Conservation (phyloP, 2,888 invertebrate genomes). For the Cecidostiba fungosa region DNA sequence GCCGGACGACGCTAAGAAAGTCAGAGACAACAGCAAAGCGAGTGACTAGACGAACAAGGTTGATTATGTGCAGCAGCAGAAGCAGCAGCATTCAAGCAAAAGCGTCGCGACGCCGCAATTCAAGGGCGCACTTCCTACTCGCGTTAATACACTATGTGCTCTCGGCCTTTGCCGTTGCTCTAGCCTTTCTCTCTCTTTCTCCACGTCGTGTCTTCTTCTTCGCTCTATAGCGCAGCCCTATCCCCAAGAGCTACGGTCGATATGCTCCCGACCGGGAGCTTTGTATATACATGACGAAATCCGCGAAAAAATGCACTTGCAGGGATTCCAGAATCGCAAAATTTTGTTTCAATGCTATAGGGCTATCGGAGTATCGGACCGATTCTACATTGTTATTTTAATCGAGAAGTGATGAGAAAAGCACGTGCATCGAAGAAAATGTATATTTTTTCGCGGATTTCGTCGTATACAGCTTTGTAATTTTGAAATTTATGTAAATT, state of each 20-base stretch:
- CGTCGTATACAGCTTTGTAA: no score
- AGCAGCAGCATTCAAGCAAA: not conserved
- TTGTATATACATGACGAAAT: not conserved
- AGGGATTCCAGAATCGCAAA: no score
- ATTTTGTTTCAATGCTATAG: no score
- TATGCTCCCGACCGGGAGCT: not conserved
- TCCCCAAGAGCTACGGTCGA: not conserved
- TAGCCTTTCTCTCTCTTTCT: not conserved
- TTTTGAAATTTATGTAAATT: no score
- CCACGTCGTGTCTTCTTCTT: not conserved
- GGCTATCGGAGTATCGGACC: no score
- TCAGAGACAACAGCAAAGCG: not conserved
- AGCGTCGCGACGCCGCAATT: slow-evolving; percentile 36
- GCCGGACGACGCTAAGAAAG: not conserved
- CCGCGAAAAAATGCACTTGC: not conserved
- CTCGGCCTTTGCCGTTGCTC: not conserved
- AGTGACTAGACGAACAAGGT: slow-evolving; percentile 40
- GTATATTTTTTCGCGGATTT: no score
- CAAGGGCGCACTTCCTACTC: slow-evolving; percentile 56
- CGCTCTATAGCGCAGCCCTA: not conserved
- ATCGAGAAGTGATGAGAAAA: no score
- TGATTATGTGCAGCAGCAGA: slow-evolving; percentile 20
- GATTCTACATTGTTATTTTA: no score
- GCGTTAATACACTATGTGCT: not conserved
- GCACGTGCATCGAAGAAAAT: no score